phyloP scores from a whole-genome alignment of 1,140 invertebrate species.

The Archivesica marissinica region DNA sequence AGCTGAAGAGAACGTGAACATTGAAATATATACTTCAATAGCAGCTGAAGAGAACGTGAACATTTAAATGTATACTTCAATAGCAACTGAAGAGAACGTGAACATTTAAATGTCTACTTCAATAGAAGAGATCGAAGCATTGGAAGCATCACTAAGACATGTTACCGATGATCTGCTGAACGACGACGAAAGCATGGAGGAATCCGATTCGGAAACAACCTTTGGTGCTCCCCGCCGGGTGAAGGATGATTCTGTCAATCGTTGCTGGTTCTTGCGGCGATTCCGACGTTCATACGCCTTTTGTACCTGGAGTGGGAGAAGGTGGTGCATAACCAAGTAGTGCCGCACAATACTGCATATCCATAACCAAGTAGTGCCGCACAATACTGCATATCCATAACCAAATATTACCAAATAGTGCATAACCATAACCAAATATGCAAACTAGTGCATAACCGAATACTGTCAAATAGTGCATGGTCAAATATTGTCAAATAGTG shows the following conservation, averaged over 20 bases:
- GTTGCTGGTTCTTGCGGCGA: constrained; percentile 30
- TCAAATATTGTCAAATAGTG: no score
- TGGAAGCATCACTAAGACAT: background rate
- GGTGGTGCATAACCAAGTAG: background rate
- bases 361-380: background rate
- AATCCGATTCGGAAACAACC: background rate
- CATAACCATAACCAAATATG: no score
- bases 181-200: background rate
- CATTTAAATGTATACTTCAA: no score
- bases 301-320: constrained; percentile 61
- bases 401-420: no score
- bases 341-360: background rate
- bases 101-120: no score
- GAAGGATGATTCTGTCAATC: constrained; percentile 26
- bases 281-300: constrained; percentile 65
- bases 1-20: no score
- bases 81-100: no score
- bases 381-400: background rate
- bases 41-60: no score
- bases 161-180: constrained; percentile 1
- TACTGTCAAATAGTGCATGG: no score
- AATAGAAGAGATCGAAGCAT: no score
- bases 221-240: constrained; percentile 17
- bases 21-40: no score
- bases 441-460: no score